These are phyloP conservation scores for Ondatra zibethicus DNA, from an alignment of 2,113 vertebrate genomes.

Conservation along the genomic window DNA sequence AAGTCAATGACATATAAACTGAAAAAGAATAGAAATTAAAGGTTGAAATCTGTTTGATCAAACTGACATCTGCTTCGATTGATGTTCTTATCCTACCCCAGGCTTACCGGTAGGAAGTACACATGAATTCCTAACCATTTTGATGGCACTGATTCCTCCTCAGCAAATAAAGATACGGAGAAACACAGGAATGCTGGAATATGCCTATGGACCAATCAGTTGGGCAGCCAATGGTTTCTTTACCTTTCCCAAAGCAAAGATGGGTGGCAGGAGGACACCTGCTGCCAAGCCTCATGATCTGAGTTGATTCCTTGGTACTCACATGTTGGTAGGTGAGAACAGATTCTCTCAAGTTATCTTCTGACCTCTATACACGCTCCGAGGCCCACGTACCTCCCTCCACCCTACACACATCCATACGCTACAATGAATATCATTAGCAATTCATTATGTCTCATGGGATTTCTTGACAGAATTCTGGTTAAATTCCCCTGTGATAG, in stretches of 20 bases:
- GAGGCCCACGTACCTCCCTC: neutral
- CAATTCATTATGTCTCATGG: neutral
- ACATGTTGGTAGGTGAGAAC: neutral
- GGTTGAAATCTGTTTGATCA: slow-evolving; percentile 36
- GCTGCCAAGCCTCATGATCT: too few species aligned
- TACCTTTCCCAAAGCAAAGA: neutral
- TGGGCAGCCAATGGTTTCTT: neutral
- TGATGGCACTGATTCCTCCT: neutral
- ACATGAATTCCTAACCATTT: neutral
- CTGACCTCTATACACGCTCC: neutral
- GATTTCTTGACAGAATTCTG: neutral
- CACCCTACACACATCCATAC: too few species aligned
- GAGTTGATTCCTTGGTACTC: neutral
- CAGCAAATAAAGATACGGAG: neutral
- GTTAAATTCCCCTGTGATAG: neutral
- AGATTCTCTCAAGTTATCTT: neutral
- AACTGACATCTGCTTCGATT: neutral
- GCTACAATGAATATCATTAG: neutral
- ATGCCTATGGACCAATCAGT: neutral
- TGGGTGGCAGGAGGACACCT: too few species aligned
- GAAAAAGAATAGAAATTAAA: neutral
- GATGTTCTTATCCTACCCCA: neutral
- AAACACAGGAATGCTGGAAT: neutral
- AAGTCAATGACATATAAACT: neutral
- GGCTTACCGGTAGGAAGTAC: neutral